Evolutionary conservation across 92 coral and sea anemone genomes (phyloP), one percentile per base, ranked within the genome.

Genomic region (Phenganax subtilis): DNA sequence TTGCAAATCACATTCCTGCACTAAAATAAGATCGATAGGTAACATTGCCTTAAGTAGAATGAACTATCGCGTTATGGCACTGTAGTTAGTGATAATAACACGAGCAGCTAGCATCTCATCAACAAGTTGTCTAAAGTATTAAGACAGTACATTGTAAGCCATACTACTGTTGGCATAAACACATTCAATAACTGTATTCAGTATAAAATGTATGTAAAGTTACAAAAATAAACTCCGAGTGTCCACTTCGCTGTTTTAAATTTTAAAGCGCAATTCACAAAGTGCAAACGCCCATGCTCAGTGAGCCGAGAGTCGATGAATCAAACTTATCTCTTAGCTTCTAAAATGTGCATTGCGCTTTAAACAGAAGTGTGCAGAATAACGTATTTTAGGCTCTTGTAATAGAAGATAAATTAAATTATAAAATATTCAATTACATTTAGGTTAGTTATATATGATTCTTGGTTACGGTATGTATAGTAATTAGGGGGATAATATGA

Each of bases 131-230:
- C 73, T 68, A 68, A 68, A 68, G 54, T 68, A 30, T 17, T 10
- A 10, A 37, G 54, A 68, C 14, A 68, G 14, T 11, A 68, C 11
- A 68, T 17, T 68, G 73, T 68, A 68, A 68, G 73, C 73, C 73
- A 68, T 68, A 27, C 73, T 68, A 68, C 73, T 68, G 12, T 14
- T 68, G 73, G 73, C 73, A 68, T 53, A 53, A 68, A 53, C 54
- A 68, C 73, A 14, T 2, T 68, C 12, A 16, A 14, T 9, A 68
- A 30, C 47, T 68, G 73, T 68, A 53, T 53, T 68, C 73, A 68
- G 47, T 53, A 30, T 30, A 9, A 29, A 29, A 27, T 66, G 31
- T 0, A 62, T 28, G 29, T 64, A 2, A 30, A 10, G 11, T 29
- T 68, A 68, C 14, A 30, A 12, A n/a, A 17, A 9, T 64, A 64